Conservation (phyloP, 2,888 invertebrate species). For the Formica aserva region DNA sequence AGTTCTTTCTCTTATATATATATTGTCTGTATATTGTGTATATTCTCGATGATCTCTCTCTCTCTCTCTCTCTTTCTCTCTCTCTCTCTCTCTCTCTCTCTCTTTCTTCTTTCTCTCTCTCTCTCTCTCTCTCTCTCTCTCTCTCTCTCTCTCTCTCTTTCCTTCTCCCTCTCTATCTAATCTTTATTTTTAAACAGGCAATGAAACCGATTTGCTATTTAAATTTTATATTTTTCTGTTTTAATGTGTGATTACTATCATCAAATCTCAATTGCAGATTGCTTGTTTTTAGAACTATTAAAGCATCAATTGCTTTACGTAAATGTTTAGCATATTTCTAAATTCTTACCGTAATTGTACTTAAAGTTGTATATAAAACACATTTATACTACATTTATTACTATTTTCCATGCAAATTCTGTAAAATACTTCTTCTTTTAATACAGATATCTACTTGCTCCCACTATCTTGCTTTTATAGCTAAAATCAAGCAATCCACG, state of each 20-base stretch:
- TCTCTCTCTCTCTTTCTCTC: too few species aligned
- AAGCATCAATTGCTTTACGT: not conserved
- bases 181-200: not conserved
- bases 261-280: slow-evolving; percentile 69
- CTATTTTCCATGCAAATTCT: not conserved
- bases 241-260: slow-evolving; percentile 23
- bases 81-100: too few species aligned
- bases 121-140: too few species aligned
- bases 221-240: slow-evolving; percentile 68
- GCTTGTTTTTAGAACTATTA: slow-evolving; percentile 6
- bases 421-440: not conserved
- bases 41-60: not conserved
- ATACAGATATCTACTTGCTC: not conserved
- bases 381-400: not conserved
- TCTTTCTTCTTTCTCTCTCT: too few species aligned
- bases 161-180: not conserved
- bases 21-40: not conserved
- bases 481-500: not conserved
- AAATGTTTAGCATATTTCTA: not conserved
- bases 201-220: slow-evolving; percentile 51
- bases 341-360: not conserved
- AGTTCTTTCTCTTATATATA: not conserved
- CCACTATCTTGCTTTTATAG: not conserved
- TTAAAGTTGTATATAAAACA: not conserved
- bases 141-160: too few species aligned